phyloP scores from a whole-genome alignment of 2,113 vertebrate species.

The Centropus unirufus region DNA sequence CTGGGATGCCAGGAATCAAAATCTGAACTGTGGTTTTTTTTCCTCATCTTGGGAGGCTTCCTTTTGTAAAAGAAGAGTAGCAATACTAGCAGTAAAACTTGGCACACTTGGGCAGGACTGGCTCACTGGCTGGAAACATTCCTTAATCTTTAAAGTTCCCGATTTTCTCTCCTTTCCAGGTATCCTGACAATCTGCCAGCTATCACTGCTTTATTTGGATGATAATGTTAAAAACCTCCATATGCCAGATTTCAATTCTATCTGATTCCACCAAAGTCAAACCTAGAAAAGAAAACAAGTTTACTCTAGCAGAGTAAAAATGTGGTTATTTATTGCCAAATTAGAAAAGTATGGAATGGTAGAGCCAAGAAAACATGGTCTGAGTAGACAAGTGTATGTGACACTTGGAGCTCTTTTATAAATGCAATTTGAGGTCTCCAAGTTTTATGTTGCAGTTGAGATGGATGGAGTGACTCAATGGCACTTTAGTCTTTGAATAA shows the following conservation, averaged over 20 bases:
- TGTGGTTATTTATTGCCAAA: neutral
- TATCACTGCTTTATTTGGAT: neutral
- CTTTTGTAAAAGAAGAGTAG: neutral
- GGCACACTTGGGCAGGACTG: neutral
- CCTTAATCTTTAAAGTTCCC: neutral
- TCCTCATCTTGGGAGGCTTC: neutral
- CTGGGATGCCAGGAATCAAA: neutral
- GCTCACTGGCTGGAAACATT: neutral
- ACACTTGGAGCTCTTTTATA: neutral
- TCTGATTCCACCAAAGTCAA: neutral
- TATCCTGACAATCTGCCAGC: neutral
- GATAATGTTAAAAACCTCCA: neutral
- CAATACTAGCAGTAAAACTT: neutral
- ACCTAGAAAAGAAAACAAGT: neutral
- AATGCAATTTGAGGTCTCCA: neutral
- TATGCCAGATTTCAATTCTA: neutral
- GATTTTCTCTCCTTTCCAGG: neutral
- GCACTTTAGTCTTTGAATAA: conserved; percentile 21
- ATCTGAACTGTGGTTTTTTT: neutral
- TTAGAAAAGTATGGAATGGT: neutral
- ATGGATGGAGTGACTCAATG: conserved; percentile 33
- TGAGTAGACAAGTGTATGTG: neutral
- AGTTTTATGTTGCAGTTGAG: neutral
- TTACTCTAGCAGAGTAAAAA: neutral
- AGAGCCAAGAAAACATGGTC: neutral